Base-by-base conservation (phyloP, 1,140 invertebrate species). In the Zaprionus kolodkinae region DNA sequence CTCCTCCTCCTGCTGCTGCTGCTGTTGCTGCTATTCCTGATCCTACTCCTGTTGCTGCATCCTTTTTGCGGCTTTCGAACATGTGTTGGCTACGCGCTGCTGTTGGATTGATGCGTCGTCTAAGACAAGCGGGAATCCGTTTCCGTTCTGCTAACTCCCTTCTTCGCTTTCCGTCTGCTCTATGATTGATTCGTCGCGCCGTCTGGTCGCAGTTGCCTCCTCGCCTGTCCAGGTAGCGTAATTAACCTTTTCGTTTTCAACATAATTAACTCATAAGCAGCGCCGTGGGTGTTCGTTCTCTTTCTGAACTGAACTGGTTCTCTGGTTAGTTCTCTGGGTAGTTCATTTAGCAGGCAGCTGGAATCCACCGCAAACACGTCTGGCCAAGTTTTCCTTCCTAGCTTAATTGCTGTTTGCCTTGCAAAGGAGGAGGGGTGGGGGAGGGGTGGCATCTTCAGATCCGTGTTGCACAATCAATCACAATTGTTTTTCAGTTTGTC, bases 401-500 rank as follows among this genome's bases (percentile, higher is more conserved):
- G n/a, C 7, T 2, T 48, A 48, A 17, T 48, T 17, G 15, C 2
- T 4, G 9, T 15, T 21, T n/a, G 7, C n/a, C 15, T 9, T 48
- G 43, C 5, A 4, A 1, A 6, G 45, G 7, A 5, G 6, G 15
- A 1, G 11, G 10, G 1, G 9, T 6, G 10, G 17, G 30, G 21
- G 15, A n/a, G 33, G 17, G 25, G 33, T 50, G 57, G 11, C 33
- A 71, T 78, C 67, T 48, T 60, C 17, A 38, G 21, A 30, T 25
- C 77, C 64, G 50, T 69, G 68, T 75, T 78, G 67, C 71, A 78
- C 80, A 87, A 87, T 87, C 84, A 87, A 87, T 87, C 84, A 87
- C 84, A 87, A 87, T 87, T 87, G 80, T 87, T 87, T 88, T 73
- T 78, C 85, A 87, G 84, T 87, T 87, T 87, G 84, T 87, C 84